Evolutionary conservation across 2,113 vertebrate species (phyloP).

Genomic region (Psittacula cyanocephala): DNA sequence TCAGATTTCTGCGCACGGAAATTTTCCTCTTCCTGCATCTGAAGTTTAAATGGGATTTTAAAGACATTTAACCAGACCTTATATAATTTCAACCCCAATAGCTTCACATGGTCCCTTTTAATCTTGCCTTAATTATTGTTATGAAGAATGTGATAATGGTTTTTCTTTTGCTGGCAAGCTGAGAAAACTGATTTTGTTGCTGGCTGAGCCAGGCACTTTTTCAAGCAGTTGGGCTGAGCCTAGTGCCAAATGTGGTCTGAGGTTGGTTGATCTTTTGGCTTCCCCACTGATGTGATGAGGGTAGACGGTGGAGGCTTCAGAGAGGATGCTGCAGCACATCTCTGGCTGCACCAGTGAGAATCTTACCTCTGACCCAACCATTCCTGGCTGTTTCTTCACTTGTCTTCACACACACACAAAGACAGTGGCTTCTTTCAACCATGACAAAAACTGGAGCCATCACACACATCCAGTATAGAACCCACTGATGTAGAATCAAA

Average conservation of each 20-base stretch:
- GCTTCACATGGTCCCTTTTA: neutral
- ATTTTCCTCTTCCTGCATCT: neutral
- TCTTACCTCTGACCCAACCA: neutral
- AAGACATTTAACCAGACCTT: neutral
- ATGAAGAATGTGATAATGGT: neutral
- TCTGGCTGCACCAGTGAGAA: neutral
- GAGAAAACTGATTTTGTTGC: neutral
- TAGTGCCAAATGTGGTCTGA: neutral
- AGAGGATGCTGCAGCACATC: neutral
- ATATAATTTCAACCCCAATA: neutral
- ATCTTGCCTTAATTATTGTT: neutral
- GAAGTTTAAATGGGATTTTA: neutral
- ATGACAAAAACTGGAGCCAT: neutral
- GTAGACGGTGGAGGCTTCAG: neutral
- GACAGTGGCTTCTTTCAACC: neutral
- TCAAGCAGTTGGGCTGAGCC: neutral
- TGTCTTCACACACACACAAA: too few species aligned
- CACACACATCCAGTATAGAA: neutral
- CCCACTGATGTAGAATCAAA: neutral
- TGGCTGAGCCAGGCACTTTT: neutral
- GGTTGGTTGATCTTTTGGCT: neutral
- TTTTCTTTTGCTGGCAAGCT: neutral
- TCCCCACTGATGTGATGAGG: neutral
- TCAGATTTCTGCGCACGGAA: neutral
- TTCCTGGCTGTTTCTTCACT: neutral